These are phyloP conservation scores for Verasper variegatus DNA, from an alignment of 2,113 vertebrate species.

Conservation along the genomic window DNA sequence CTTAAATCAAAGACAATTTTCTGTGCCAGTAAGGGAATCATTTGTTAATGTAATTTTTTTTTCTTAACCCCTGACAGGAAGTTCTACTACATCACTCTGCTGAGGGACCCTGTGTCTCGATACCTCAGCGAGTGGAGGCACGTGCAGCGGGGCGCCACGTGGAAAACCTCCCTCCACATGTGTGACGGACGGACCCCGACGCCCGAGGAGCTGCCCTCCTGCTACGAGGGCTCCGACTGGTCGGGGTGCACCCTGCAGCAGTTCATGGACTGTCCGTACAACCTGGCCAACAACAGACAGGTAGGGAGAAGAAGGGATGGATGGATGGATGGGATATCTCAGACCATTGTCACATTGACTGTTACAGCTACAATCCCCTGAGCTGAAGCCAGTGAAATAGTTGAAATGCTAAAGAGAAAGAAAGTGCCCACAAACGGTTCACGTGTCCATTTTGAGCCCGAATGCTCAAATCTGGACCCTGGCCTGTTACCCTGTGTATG, in stretches of 20 bases:
- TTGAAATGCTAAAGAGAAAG: too few relatives aligned
- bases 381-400: neutral
- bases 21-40: neutral
- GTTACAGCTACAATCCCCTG: neutral
- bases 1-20: neutral
- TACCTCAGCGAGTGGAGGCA: slow-evolving; percentile 99
- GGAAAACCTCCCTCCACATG: slow-evolving; percentile 99
- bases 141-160: slow-evolving; percentile 95
- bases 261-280: slow-evolving; percentile 99
- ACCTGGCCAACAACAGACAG: slow-evolving; percentile 98
- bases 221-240: slow-evolving; percentile 98
- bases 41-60: neutral
- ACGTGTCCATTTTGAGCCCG: too few relatives aligned
- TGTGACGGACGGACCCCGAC: slow-evolving; percentile 97
- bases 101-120: slow-evolving; percentile 96
- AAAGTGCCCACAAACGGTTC: too few relatives aligned
- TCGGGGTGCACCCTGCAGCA: slow-evolving; percentile 97
- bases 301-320: slow-evolving; percentile 61
- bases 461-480: too few relatives aligned
- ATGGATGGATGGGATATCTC: too few relatives aligned
- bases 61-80: slow-evolving; percentile 82
- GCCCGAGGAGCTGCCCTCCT: slow-evolving; percentile 93
- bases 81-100: slow-evolving; percentile 98
- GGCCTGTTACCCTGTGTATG: too few relatives aligned
- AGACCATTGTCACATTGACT: too few relatives aligned